These are phyloP conservation scores for Illadopsis cleaveri DNA, from an alignment of 2,113 vertebrate species.

Conservation along the genomic window DNA sequence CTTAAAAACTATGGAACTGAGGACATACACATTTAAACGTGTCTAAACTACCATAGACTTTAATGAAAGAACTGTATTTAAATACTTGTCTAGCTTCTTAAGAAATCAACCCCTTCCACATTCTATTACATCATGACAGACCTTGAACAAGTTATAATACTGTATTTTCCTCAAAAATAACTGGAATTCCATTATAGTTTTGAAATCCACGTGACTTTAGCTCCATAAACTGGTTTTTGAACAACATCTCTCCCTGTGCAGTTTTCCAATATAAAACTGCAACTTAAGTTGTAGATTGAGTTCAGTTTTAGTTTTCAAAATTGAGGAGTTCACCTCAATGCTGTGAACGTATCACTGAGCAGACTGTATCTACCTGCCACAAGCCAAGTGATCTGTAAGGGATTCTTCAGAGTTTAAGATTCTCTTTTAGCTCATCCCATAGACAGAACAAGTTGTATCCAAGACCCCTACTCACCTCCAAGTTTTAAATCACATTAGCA, in stretches of 20 bases:
- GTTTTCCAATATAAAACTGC: not conserved
- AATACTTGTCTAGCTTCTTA: not conserved
- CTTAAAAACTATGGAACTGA: not conserved
- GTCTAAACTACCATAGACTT: not conserved
- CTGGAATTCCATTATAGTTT: not conserved
- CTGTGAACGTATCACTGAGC: not conserved
- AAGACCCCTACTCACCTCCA: not conserved
- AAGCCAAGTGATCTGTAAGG: not conserved
- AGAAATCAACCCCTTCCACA: not conserved
- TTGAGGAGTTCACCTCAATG: not conserved
- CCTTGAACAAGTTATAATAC: not conserved
- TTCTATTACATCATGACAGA: not conserved
- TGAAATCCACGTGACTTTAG: not conserved
- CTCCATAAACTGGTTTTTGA: not conserved
- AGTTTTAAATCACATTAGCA: not conserved
- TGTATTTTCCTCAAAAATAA: not conserved
- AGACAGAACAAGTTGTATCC: not conserved
- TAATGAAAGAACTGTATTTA: not conserved
- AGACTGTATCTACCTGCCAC: not conserved
- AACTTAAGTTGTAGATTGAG: not conserved
- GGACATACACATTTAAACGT: not conserved
- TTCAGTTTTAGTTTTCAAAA: not conserved
- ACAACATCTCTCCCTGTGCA: not conserved
- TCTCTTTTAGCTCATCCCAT: not conserved
- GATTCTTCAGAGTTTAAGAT: not conserved